Conservation (phyloP, 2,113 vertebrate genomes). For the Bettongia penicillata region DNA sequence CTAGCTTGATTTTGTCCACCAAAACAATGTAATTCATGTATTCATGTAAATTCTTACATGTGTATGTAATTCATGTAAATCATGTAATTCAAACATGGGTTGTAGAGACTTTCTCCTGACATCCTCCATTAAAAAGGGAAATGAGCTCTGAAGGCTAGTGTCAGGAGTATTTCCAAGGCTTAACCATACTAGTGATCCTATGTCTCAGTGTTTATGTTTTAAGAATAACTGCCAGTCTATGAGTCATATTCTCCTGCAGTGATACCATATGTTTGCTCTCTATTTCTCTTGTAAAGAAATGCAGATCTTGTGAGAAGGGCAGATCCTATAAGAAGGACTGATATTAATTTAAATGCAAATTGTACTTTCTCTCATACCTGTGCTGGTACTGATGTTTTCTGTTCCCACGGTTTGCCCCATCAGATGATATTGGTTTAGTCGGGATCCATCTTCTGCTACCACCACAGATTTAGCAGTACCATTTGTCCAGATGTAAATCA, state of each 20-base stretch:
- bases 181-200: not conserved
- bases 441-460: conserved; percentile 95
- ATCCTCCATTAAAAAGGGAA: not conserved
- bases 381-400: conserved; percentile 94
- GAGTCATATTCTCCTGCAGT: not conserved
- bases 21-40: conserved; percentile 41
- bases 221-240: not conserved
- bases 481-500: conserved; percentile 95
- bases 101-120: not conserved
- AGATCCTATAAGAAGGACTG: not conserved
- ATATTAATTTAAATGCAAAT: not conserved
- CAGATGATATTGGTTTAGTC: conserved; percentile 97
- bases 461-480: conserved; percentile 93
- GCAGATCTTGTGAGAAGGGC: not conserved
- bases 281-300: not conserved
- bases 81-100: not conserved
- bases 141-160: not conserved
- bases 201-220: not conserved
- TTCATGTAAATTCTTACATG: no score
- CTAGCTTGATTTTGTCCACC: conserved; percentile 30
- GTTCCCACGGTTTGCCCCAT: conserved; percentile 94
- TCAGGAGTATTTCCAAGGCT: not conserved
- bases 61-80: no score
- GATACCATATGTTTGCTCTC: not conserved
- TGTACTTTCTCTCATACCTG: conserved; percentile 85